A percentile compares a stretch with the other conserved stretches of the same genome.
Conservation (phyloP, 2,797 vertebrate genomes). For the Tarsius wallacei region DNA sequence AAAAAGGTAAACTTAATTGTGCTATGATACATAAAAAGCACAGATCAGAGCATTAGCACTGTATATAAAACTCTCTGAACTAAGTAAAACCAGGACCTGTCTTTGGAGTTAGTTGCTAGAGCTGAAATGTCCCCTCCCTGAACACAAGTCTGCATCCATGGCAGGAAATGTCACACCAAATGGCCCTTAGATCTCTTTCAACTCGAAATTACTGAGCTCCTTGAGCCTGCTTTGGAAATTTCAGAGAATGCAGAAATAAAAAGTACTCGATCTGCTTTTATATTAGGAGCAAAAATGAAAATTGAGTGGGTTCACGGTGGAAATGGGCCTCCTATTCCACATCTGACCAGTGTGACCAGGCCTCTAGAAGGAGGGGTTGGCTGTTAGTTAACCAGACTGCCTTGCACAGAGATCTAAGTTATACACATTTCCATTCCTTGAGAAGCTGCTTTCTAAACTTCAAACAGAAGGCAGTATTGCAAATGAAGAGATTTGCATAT, state of each 20-base stretch:
- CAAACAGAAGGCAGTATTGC: neutral
- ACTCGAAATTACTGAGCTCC: neutral
- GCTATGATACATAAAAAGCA: constrained; percentile 1
- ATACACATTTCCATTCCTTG: neutral
- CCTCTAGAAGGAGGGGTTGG: neutral
- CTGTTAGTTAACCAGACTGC: neutral
- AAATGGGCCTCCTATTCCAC: too few relatives aligned
- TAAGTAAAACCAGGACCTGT: neutral
- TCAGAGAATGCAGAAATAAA: neutral
- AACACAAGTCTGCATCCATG: neutral
- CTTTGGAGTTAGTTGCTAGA: neutral
- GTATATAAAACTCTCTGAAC: neutral
- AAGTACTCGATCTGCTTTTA: neutral
- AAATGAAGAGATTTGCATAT: neutral
- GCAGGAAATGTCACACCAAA: neutral
- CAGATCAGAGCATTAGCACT: neutral
- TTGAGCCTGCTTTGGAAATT: neutral
- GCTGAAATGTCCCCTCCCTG: neutral
- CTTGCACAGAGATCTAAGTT: neutral
- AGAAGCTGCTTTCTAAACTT: neutral
- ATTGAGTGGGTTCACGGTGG: neutral
- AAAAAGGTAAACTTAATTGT: constrained; percentile 23
- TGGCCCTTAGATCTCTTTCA: neutral
- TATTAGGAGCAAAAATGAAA: neutral
- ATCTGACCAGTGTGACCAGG: neutral